phyloP scores from a whole-genome alignment of 1,140 invertebrate genomes.

The Whitmania pigra region DNA sequence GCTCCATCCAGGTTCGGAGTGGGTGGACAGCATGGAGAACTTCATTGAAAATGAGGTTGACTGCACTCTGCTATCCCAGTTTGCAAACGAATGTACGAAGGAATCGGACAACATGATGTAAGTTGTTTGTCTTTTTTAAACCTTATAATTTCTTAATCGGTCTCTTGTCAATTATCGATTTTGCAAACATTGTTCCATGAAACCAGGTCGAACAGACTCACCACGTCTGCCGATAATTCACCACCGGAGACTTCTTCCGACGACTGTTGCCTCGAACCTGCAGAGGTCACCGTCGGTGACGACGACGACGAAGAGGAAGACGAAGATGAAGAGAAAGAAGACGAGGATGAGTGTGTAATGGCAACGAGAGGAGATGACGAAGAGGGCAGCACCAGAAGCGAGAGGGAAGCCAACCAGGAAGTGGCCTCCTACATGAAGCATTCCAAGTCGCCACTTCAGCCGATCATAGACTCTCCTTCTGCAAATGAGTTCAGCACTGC shows the following conservation, averaged over 20 bases:
- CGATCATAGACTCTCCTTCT: constrained; percentile 9
- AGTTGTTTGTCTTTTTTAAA: not conserved
- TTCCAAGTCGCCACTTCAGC: not conserved
- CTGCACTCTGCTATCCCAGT: constrained; percentile 8
- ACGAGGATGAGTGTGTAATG: not conserved
- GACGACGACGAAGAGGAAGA: constrained; percentile 5
- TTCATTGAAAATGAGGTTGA: not conserved
- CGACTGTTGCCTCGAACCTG: constrained; percentile 8
- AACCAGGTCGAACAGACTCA: not conserved
- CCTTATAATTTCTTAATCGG: no score
- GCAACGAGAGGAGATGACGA: constrained; percentile 6
- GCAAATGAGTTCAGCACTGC: constrained; percentile 17
- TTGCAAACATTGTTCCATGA: no score
- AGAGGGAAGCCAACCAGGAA: constrained; percentile 18
- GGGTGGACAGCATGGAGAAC: not conserved
- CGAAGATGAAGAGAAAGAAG: not conserved
- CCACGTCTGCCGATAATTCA: constrained; percentile 1
- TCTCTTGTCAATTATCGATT: no score
- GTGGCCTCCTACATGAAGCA: constrained; percentile 14
- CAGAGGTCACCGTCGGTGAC: constrained; percentile 2
- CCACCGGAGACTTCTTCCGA: not conserved
- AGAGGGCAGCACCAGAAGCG: constrained; percentile 6
- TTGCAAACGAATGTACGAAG: constrained; percentile 13
- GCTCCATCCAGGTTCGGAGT: no score
- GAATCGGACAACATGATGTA: constrained; percentile 6